Evolutionary conservation across 2,888 invertebrate species (phyloP).

Genomic region (Tuta absoluta): DNA sequence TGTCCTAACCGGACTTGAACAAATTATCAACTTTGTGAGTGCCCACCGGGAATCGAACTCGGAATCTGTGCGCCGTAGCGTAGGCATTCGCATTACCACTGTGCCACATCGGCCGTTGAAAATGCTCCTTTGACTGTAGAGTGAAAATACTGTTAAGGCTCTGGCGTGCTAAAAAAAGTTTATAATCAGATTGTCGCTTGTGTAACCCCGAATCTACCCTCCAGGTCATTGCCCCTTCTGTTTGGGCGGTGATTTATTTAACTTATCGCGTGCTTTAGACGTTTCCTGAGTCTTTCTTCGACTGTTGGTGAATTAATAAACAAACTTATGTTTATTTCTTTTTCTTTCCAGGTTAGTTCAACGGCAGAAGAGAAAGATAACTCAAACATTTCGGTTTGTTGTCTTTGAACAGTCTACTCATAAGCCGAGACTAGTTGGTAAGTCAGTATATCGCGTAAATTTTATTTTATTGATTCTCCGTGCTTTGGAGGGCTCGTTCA

Average conservation of each 20-base stretch:
- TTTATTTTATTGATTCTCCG: too few species aligned
- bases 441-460: not conserved
- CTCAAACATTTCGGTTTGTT: not conserved
- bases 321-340: not conserved
- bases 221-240: not conserved
- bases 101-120: too few species aligned
- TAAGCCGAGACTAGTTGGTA: not conserved
- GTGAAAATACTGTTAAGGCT: too few species aligned
- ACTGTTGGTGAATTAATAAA: not conserved
- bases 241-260: not conserved
- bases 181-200: too few species aligned
- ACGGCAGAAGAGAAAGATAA: conserved; percentile 1
- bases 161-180: too few species aligned
- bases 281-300: conserved; percentile 3
- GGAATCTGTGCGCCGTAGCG: too few species aligned
- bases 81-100: too few species aligned
- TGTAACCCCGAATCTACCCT: not conserved
- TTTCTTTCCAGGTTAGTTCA: conserved; percentile 14
- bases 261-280: not conserved
- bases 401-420: not conserved
- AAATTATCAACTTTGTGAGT: too few species aligned
- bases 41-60: too few species aligned
- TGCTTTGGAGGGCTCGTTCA: too few species aligned
- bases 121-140: too few species aligned
- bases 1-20: too few species aligned